These are phyloP conservation scores for Chrysolina oricalcia DNA, from an alignment of 2,888 invertebrate species.

Conservation along the genomic window DNA sequence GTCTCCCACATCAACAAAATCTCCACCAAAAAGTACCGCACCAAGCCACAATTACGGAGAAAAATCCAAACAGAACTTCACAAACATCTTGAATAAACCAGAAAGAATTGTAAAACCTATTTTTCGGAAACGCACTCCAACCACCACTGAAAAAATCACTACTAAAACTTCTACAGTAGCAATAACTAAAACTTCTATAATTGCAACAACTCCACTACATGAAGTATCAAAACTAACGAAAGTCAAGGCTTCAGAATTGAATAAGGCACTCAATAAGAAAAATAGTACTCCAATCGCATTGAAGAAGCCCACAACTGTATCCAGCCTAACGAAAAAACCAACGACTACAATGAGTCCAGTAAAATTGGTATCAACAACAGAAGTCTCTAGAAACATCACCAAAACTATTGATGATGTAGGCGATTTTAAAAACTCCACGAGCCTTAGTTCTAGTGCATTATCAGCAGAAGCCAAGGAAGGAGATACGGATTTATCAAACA, in stretches of 20 bases:
- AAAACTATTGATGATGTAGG: conserved; percentile 35
- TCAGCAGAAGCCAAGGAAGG: conserved; percentile 68
- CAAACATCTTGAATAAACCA: conserved; percentile 49
- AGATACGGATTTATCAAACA: conserved; percentile 62
- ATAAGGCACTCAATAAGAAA: conserved; percentile 67
- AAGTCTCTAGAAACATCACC: background rate
- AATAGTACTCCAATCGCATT: conserved; percentile 18
- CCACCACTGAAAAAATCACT: conserved; percentile 43
- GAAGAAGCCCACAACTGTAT: conserved; percentile 53
- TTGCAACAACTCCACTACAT: conserved; percentile 57
- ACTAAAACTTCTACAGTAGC: conserved; percentile 41
- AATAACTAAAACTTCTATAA: conserved; percentile 47
- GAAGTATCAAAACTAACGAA: conserved; percentile 71
- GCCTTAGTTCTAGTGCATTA: conserved; percentile 32
- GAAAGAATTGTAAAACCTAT: conserved; percentile 63
- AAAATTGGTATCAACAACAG: conserved; percentile 7
- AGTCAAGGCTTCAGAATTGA: conserved; percentile 77
- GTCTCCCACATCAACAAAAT: conserved; percentile 59
- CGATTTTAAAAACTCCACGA: background rate
- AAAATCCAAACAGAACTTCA: conserved; percentile 53
- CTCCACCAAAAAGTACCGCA: conserved; percentile 3
- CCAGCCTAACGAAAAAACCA: conserved; percentile 45
- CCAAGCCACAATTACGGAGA: conserved; percentile 20
- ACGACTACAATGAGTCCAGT: conserved; percentile 28
- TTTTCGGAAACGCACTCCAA: conserved; percentile 59